These are phyloP conservation scores for Ochlodes sylvanus DNA, from an alignment of 2,888 invertebrate genomes.

Conservation along the genomic window DNA sequence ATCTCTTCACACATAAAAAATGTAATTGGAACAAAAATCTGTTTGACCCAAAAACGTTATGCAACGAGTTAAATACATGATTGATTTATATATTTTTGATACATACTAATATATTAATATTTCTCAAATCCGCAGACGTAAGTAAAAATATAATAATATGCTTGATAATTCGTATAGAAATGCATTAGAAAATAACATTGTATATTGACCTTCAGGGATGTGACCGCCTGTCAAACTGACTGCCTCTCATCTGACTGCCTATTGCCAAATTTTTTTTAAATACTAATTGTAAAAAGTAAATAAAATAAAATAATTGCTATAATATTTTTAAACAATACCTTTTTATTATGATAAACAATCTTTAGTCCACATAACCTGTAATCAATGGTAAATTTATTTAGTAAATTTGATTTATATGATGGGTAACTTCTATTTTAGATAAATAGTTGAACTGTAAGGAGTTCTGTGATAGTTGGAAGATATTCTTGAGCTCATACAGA, in stretches of 20 bases:
- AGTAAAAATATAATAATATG: neutral
- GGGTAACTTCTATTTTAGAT: too few species aligned
- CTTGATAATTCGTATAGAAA: slow-evolving; percentile 1
- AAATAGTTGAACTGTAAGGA: too few species aligned
- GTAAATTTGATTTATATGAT: too few species aligned
- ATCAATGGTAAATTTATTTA: too few species aligned
- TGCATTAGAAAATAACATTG: slow-evolving; percentile 1
- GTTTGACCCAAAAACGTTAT: slow-evolving; percentile 60
- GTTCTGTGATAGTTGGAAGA: too few species aligned
- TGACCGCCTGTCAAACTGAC: slow-evolving; percentile 62
- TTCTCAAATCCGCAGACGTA: neutral
- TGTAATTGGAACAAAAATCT: slow-evolving; percentile 4
- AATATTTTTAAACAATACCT: too few species aligned
- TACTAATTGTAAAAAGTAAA: too few species aligned
- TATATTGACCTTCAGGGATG: slow-evolving; percentile 74
- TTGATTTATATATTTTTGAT: slow-evolving; percentile 14
- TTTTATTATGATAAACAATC: too few species aligned
- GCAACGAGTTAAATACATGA: slow-evolving; percentile 56
- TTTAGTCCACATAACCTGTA: too few species aligned
- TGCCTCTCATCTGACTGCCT: slow-evolving; percentile 12
- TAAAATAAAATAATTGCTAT: too few species aligned
- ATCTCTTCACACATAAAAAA: slow-evolving; percentile 29
- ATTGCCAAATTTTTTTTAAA: neutral
- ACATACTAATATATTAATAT: neutral
- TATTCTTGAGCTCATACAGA: too few species aligned